These are phyloP conservation scores for Litocranius walleri DNA, from an alignment of 2,113 vertebrate genomes.

Conservation along the genomic window DNA sequence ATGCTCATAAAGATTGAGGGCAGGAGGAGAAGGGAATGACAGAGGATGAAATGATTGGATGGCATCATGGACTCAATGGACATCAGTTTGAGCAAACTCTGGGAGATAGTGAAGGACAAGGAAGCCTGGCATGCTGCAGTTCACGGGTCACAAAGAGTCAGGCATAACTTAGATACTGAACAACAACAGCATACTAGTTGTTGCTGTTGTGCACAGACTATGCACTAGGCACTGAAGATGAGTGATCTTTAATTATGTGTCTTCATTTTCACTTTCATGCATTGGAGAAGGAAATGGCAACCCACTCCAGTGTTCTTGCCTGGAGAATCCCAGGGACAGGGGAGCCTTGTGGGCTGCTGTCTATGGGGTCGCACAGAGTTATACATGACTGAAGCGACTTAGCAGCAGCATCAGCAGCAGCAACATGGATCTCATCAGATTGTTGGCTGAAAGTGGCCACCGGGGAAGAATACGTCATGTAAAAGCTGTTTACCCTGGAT, in stretches of 20 bases:
- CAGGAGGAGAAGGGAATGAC: background rate
- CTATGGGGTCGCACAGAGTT: too few species aligned
- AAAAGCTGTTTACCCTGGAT: background rate
- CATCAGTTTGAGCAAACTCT: background rate
- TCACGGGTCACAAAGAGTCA: background rate
- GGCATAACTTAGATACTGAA: background rate
- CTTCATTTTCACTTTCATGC: too few species aligned
- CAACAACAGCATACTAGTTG: background rate
- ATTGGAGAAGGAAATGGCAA: too few species aligned
- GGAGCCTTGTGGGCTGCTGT: too few species aligned
- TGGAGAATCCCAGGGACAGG: too few species aligned
- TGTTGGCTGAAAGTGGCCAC: background rate
- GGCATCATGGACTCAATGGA: background rate
- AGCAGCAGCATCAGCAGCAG: too few species aligned
- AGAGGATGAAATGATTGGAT: background rate
- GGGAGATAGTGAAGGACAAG: background rate
- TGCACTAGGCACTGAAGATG: background rate
- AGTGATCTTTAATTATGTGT: background rate
- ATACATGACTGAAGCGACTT: rapidly evolving
- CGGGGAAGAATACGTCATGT: background rate
- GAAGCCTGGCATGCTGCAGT: background rate
- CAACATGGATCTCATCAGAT: background rate
- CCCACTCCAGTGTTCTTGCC: too few species aligned
- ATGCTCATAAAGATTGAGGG: background rate
- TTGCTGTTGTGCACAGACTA: background rate